Evolutionary conservation across 2,888 invertebrate species (phyloP).

Genomic region (Lasioglossum calceatum): DNA sequence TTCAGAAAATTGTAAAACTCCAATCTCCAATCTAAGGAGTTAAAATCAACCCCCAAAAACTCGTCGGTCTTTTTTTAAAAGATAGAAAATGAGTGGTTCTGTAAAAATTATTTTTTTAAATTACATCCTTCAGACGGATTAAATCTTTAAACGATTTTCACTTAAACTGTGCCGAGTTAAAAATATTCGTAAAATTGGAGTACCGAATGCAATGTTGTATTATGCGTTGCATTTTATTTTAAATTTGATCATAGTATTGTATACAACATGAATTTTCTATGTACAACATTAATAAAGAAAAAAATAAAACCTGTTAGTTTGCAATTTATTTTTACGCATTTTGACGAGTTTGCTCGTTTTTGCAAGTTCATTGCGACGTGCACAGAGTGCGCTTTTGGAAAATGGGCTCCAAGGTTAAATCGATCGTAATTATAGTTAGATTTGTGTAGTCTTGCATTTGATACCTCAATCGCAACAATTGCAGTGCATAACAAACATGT

Average conservation of each 20-base stretch:
- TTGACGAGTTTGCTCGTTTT: not conserved
- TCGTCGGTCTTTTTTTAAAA: not conserved
- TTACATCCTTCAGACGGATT: not conserved
- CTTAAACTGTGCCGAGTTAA: not conserved
- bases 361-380: not conserved
- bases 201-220: not conserved
- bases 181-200: not conserved
- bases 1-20: not conserved
- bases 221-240: not conserved
- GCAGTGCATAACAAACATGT: not conserved
- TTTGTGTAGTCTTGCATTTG: not conserved
- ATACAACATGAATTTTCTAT: not conserved
- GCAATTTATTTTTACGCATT: not conserved
- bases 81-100: not conserved
- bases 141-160: not conserved
- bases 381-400: slow-evolving; percentile 3
- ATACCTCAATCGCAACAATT: not conserved
- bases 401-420: not conserved
- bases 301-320: not conserved
- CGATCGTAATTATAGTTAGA: not conserved
- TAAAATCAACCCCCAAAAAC: not conserved
- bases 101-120: not conserved
- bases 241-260: not conserved
- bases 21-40: not conserved
- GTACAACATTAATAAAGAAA: not conserved